A percentile compares a stretch with the other conserved stretches of the same genome.
These are phyloP conservation scores for Trachurus trachurus DNA, from an alignment of 2,797 vertebrate species.

Conservation along the genomic window DNA sequence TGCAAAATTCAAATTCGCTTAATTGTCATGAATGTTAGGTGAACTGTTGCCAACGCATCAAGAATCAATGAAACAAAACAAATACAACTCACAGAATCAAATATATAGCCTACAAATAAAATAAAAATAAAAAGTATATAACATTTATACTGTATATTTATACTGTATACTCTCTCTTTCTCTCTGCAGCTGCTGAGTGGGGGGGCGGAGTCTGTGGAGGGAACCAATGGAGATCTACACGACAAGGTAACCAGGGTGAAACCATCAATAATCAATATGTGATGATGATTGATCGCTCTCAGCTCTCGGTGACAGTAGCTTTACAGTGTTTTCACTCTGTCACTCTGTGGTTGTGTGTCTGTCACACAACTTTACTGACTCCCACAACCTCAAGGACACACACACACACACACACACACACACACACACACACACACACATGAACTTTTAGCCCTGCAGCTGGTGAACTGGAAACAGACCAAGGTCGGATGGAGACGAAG, in stretches of 20 bases:
- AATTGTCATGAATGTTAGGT: too few species aligned
- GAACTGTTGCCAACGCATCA: too few species aligned
- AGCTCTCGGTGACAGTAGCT: too few species aligned
- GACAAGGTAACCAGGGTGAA: conserved; percentile 57
- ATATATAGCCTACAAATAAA: too few species aligned
- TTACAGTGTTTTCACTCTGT: too few species aligned
- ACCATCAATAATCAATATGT: not conserved
- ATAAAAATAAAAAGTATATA: too few species aligned
- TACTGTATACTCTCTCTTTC: not conserved
- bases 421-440: not conserved
- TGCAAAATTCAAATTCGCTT: too few species aligned
- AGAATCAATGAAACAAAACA: too few species aligned
- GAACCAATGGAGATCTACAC: conserved; percentile 54
- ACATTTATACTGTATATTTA: too few species aligned
- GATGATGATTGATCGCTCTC: too few species aligned
- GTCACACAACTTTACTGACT: not conserved
- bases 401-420: not conserved
- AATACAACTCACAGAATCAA: too few species aligned
- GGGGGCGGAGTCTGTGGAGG: conserved; percentile 50
- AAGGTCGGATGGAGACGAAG: conserved; percentile 1
- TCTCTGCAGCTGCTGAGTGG: conserved; percentile 60
- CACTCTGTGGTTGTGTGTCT: not conserved
- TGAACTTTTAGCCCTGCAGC: not conserved
- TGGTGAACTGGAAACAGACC: conserved; percentile 23
- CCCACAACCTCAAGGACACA: not conserved